A percentile compares a stretch with the other conserved stretches of the same genome.
phyloP scores from a whole-genome alignment of 2,888 invertebrate genomes.

The Lithophane ornitopus region DNA sequence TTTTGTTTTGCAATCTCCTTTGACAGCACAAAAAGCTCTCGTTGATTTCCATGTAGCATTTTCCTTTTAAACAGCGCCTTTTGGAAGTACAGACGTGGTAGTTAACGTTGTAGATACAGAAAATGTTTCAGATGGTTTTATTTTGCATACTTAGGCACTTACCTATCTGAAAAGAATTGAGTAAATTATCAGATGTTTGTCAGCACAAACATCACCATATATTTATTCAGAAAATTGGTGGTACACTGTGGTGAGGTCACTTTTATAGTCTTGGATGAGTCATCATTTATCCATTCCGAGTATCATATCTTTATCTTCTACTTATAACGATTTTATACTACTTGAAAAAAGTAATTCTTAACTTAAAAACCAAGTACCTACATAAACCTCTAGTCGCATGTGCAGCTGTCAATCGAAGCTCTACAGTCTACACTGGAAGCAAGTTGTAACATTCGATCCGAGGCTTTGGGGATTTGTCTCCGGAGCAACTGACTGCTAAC shows the following conservation, averaged over 20 bases:
- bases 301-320: not conserved
- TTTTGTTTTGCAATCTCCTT: constrained; percentile 75
- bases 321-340: not conserved
- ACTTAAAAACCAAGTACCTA: constrained; percentile 20
- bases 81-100: not conserved
- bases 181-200: not conserved
- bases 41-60: constrained; percentile 61
- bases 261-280: not conserved
- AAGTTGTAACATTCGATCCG: constrained; percentile 57
- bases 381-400: constrained; percentile 33
- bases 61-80: constrained; percentile 48
- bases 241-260: not conserved
- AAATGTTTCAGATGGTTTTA: not conserved
- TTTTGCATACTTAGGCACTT: not conserved
- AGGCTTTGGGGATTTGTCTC: constrained; percentile 64
- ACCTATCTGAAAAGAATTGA: not conserved
- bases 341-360: not conserved
- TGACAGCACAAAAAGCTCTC: constrained; percentile 69
- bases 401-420: constrained; percentile 33
- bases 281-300: not conserved
- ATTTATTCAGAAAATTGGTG: not conserved
- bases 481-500: constrained; percentile 48
- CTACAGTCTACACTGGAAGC: constrained; percentile 13
- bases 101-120: not conserved
- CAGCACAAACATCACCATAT: no score